Conservation (phyloP, 2,113 vertebrate species). For the Oenanthe oenanthe region DNA sequence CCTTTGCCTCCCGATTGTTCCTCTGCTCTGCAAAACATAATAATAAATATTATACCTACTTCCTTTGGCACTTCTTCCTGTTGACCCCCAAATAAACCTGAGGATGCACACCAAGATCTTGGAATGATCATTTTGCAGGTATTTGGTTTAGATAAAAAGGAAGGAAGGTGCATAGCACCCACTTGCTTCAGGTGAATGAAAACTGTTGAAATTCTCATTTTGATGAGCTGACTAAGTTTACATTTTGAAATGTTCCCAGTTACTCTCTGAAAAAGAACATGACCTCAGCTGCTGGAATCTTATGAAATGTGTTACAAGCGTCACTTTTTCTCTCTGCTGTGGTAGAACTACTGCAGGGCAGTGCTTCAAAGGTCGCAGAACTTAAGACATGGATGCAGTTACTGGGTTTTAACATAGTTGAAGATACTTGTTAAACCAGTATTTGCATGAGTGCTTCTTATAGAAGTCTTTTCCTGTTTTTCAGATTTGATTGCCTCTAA, state of each 20-base stretch:
- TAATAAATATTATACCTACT: neutral
- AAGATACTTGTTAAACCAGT: neutral
- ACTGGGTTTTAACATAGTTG: neutral
- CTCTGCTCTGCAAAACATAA: neutral
- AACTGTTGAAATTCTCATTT: neutral
- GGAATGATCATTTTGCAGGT: neutral
- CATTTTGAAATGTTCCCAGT: rapidly evolving
- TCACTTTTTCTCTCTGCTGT: neutral
- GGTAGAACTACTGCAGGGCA: neutral
- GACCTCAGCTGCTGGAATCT: neutral
- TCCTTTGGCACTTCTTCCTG: neutral
- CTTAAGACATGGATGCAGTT: neutral
- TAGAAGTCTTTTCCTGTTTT: neutral
- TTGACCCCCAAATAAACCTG: neutral
- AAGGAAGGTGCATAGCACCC: neutral
- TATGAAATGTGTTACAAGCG: neutral
- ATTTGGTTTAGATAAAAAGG: neutral
- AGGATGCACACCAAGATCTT: neutral
- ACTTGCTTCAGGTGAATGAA: neutral
- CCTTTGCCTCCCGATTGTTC: neutral
- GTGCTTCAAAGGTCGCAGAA: neutral
- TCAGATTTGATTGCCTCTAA: neutral
- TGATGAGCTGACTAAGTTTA: neutral
- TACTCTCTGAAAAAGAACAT: neutral
- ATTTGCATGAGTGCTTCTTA: neutral